Base-by-base conservation (phyloP, 1,140 invertebrate species). In the Theocolax elegans region DNA sequence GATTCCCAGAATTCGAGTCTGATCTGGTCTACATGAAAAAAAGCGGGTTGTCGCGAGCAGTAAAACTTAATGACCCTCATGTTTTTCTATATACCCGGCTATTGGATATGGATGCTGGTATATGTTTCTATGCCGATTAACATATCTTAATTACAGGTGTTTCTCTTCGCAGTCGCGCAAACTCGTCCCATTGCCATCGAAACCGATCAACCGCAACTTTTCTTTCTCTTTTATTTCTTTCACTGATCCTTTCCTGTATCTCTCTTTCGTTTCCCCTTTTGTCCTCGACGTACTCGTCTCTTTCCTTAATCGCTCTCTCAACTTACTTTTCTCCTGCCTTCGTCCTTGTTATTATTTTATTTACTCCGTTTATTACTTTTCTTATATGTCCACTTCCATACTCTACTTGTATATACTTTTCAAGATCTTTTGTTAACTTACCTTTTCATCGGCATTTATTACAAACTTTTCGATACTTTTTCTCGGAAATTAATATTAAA, bases 101-200 rank as follows among this genome's bases (percentile, higher is more conserved):
- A 51, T 27, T 68, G 31, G 48, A 67, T 67, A 67, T 67, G 66
- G 66, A 68, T 51, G 58, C 27, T 60, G 23, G 59, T 69, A 54
- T 63, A 63, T 35, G 58, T 69, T 78, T 76, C 64, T 74, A 64
- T 73, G 58, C 72, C 73, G 77, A 81, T 81, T 81, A 81, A 79
- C 80, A 80, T 80, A 81, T 81, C 80, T 81, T 80, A 81, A 81
- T 81, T 81, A 77, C 80, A 79, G 77, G 79, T 80, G 79, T 80
- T 81, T 78, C 76, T 77, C 9, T 67, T 60, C 69, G 13, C 69
- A 53, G 75, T 56, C 27, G 70, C 73, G 73, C 74, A 72, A 72
- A n/a, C 63, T 70, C 72, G 69, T 77, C 66, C 17, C 53, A 56
- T 56, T 56, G 54, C 67, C 73, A 75, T 76, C 72, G 74, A 73